These are phyloP conservation scores for Cremastobaeus sp. DNA, from an alignment of 2,888 invertebrate genomes.

Conservation along the genomic window DNA sequence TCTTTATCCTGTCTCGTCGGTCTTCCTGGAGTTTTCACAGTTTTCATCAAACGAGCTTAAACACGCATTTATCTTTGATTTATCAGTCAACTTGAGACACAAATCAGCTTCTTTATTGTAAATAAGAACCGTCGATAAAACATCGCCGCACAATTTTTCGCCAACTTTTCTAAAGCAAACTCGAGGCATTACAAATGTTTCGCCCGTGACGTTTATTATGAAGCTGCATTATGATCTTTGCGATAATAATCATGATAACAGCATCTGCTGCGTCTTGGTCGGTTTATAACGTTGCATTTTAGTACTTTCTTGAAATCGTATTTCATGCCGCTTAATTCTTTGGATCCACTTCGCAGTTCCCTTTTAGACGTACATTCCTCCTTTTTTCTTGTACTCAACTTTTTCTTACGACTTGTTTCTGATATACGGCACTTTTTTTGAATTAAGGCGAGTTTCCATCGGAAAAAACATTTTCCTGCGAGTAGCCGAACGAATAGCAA, in stretches of 20 bases:
- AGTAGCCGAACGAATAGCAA: too few species aligned
- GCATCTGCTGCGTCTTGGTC: slow-evolving; percentile 8
- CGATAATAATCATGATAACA: slow-evolving; percentile 22
- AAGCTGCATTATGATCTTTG: slow-evolving; percentile 17
- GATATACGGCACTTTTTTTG: slow-evolving; percentile 10
- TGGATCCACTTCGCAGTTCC: not conserved
- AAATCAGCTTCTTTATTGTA: slow-evolving; percentile 10
- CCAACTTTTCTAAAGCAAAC: not conserved
- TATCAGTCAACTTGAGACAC: too few species aligned
- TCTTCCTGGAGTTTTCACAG: too few species aligned
- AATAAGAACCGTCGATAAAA: not conserved
- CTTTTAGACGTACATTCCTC: not conserved
- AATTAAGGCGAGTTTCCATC: not conserved
- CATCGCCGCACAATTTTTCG: not conserved
- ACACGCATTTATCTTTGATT: too few species aligned
- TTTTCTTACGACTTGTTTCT: slow-evolving; percentile 14
- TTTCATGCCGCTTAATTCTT: slow-evolving; percentile 32
- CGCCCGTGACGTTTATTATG: slow-evolving; percentile 9
- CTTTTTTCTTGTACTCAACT: not conserved
- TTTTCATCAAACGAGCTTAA: too few species aligned
- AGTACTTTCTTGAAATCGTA: slow-evolving; percentile 31
- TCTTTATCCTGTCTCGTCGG: slow-evolving; percentile 11
- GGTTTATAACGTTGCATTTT: slow-evolving; percentile 21
- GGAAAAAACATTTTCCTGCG: too few species aligned
- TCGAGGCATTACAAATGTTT: too few species aligned